Percentiles rank a stretch among this genome's conserved stretches.
These are phyloP conservation scores for Plecturocebus donacophilus DNA, from an alignment of 2,113 vertebrate species.

Conservation along the genomic window DNA sequence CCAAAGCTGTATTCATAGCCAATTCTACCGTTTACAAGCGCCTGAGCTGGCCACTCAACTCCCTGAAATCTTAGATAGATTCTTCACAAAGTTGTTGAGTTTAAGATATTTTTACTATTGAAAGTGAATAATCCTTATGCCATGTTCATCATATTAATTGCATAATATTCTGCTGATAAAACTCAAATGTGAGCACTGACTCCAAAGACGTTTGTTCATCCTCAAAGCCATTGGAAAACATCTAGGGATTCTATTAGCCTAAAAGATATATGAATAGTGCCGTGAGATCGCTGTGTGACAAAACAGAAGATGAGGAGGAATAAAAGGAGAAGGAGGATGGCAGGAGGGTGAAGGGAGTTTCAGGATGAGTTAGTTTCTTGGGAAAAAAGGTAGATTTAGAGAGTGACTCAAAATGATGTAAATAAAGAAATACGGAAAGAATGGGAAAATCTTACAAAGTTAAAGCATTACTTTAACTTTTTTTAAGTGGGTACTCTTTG, in stretches of 20 bases:
- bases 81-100: background rate
- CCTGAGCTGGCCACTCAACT: background rate
- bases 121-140: background rate
- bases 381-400: constrained; percentile 73
- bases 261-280: constrained; percentile 62
- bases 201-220: constrained; percentile 72
- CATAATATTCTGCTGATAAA: constrained; percentile 77
- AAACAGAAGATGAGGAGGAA: background rate
- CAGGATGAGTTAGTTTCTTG: constrained; percentile 64
- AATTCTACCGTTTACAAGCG: background rate
- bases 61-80: background rate
- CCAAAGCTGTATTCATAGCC: background rate
- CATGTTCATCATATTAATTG: constrained; percentile 48
- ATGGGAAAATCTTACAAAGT: constrained; percentile 24
- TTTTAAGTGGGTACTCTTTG: constrained; percentile 63
- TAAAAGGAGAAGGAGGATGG: background rate
- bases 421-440: constrained; percentile 41
- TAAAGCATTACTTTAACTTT: constrained; percentile 38
- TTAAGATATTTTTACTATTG: background rate
- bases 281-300: constrained; percentile 51
- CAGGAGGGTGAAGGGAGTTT: background rate
- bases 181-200: constrained; percentile 60
- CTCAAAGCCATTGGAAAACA: constrained; percentile 70
- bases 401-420: constrained; percentile 75
- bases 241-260: constrained; percentile 71